Evolutionary conservation across 2,888 invertebrate genomes (phyloP), one percentile per base, ranked within the genome.

Genomic region (Yponomeuta sedellus): DNA sequence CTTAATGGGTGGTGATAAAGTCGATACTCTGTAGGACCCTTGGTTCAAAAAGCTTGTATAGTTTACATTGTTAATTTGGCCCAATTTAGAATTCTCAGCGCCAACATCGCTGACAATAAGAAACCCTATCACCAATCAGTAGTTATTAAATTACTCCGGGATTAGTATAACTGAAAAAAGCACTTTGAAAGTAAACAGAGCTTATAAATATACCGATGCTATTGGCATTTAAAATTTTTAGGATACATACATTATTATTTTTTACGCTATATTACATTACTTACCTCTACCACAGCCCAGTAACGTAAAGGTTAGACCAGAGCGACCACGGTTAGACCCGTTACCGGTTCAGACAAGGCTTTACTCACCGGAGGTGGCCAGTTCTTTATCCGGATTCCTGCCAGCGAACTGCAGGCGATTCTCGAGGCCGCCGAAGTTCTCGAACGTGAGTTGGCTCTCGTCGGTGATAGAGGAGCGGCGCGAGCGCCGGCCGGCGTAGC

Each of bases 341-440:
- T 34, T 1, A 34, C 6, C 34, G 34, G 34, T 34, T 34, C 34
- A 34, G 8, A 34, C 34, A 34, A 34, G 3, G 0, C 34, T n/a
- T n/a, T 34, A 34, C 34, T 34, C 34, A 34, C 34, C 34, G 10
- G 34, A 34, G 16, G 44, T 52, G 16, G 44, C 44, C 44, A 52
- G 16, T 8, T 52, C 16, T 16, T 52, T 96, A 83, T 97, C 97
- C 0, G 95, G 96, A 86, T 96, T 96, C 68, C 95, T 92, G 0
- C 96, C 96, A 61, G 97, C 94, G 80, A 96, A 96, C 88, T 96
- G 96, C 73, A 97, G 84, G 74, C 97, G 94, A 83, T 97, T 97
- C 91, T 97, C 97, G 71, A 96, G 96, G 67, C 97, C 97, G 63
- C 97, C 97, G 83, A 97, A 97, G 89, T 97, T 97, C 89, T 97